Evolutionary conservation across 2,113 vertebrate species (phyloP).

Genomic region (Megatriorchis doriae): DNA sequence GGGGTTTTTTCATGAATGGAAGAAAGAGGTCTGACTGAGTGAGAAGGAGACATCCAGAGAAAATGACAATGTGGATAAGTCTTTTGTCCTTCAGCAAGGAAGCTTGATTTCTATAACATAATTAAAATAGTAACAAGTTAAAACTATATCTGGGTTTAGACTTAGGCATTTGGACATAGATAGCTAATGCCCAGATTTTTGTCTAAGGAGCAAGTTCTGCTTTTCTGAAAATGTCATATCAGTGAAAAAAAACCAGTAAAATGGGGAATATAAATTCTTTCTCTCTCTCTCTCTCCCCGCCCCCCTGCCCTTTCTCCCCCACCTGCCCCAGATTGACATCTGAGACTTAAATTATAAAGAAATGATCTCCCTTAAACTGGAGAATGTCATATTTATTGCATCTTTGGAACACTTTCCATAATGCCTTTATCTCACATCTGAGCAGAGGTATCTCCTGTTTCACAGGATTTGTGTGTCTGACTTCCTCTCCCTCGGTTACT

Average conservation of each 20-base stretch:
- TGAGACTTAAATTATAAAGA: not conserved
- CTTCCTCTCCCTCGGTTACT: not conserved
- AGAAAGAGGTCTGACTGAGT: not conserved
- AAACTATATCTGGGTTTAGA: not conserved
- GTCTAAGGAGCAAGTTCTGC: fast-evolving
- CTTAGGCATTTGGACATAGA: not conserved
- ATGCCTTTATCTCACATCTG: not conserved
- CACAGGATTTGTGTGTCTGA: not conserved
- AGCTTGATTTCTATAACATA: not conserved
- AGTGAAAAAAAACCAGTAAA: not conserved
- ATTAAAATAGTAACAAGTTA: not conserved
- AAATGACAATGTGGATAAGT: not conserved
- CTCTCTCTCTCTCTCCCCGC: not conserved
- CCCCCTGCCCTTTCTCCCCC: not conserved
- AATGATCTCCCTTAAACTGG: not conserved
- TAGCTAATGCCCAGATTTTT: not conserved
- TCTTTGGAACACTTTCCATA: not conserved
- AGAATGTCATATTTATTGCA: not conserved
- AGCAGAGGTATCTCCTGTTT: not conserved
- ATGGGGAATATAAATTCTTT: not conserved
- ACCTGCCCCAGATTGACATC: fast-evolving
- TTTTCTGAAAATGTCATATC: not conserved
- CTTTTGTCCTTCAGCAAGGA: not conserved
- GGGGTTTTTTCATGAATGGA: fast-evolving
- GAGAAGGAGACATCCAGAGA: not conserved